Evolutionary conservation across 2,888 invertebrate genomes (phyloP).

Genomic region (Lissocephala sabroskyi): DNA sequence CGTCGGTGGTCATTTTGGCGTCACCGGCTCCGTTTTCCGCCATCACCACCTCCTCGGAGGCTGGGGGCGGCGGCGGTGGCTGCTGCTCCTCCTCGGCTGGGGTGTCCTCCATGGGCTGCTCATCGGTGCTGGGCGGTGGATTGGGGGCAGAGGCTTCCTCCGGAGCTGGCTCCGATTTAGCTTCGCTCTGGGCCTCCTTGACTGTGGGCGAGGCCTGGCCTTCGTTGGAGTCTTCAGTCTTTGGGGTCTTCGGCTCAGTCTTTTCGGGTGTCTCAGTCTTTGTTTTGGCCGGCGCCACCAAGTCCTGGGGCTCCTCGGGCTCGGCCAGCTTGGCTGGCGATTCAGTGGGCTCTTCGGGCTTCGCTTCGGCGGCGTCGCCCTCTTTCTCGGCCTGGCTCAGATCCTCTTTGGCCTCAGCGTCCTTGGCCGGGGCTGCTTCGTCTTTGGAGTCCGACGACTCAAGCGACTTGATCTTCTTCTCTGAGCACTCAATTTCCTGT

Average conservation of each 20-base stretch:
- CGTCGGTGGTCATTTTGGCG: constrained; percentile 68
- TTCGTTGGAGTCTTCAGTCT: too few relatives aligned
- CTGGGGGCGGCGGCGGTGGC: constrained; percentile 29
- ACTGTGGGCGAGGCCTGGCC: too few relatives aligned
- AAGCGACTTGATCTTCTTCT: constrained; percentile 43
- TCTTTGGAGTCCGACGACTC: too few relatives aligned
- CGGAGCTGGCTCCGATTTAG: neutral
- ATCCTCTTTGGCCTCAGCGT: constrained; percentile 11
- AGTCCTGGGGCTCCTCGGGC: constrained; percentile 6
- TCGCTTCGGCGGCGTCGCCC: constrained; percentile 4
- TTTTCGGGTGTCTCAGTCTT: constrained; percentile 30
- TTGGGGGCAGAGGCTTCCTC: neutral
- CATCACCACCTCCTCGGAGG: constrained; percentile 67
- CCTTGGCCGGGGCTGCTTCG: constrained; percentile 1
- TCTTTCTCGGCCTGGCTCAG: constrained; percentile 12
- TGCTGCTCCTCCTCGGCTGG: constrained; percentile 57
- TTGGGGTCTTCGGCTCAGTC: constrained; percentile 33
- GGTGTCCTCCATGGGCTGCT: constrained; percentile 60
- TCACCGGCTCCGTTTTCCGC: constrained; percentile 49
- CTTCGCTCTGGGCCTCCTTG: neutral
- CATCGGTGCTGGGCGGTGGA: constrained; percentile 26
- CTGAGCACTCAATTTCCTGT: constrained; percentile 45
- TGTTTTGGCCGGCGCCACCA: constrained; percentile 15
- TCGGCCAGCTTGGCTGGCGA: constrained; percentile 4
- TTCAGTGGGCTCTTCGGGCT: constrained; percentile 1